Conservation (phyloP, 1,140 invertebrate species). For the Sitophilus oryzae region DNA sequence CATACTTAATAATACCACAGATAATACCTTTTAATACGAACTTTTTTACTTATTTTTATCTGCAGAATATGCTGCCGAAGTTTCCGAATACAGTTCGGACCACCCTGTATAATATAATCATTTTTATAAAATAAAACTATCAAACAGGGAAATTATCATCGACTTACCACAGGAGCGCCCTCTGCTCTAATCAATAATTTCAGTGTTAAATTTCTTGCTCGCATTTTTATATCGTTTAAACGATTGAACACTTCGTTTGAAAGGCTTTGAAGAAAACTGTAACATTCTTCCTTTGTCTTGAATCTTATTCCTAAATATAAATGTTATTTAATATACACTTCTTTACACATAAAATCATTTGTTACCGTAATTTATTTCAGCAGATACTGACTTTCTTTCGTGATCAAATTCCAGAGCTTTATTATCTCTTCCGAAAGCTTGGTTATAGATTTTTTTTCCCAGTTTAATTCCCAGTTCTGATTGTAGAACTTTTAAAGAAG, state of each 20-base stretch:
- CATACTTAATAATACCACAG: too few species aligned
- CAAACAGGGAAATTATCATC: too few species aligned
- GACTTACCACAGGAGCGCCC: conserved; percentile 66
- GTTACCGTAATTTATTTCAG: conserved; percentile 90
- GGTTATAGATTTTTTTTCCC: conserved; percentile 69
- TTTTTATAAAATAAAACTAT: conserved; percentile 10
- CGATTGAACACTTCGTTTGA: conserved; percentile 72
- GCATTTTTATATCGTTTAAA: conserved; percentile 64
- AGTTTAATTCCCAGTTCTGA: conserved; percentile 78
- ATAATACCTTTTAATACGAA: too few species aligned
- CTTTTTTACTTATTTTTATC: too few species aligned
- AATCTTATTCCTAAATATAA: conserved; percentile 64
- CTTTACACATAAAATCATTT: too few species aligned
- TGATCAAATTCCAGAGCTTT: conserved; percentile 61
- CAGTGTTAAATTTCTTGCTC: conserved; percentile 75
- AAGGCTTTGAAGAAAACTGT: conserved; percentile 75
- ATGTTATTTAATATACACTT: too few species aligned
- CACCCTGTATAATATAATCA: too few species aligned
- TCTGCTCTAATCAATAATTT: conserved; percentile 79
- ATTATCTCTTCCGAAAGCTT: conserved; percentile 73
- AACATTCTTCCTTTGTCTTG: conserved; percentile 66
- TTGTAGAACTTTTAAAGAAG: conserved; percentile 61
- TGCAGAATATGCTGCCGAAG: too few species aligned
- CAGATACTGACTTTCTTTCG: conserved; percentile 87
- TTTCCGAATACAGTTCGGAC: too few species aligned